These are phyloP conservation scores for Erythrolamprus reginae DNA, from an alignment of 2,113 vertebrate species.

Conservation along the genomic window DNA sequence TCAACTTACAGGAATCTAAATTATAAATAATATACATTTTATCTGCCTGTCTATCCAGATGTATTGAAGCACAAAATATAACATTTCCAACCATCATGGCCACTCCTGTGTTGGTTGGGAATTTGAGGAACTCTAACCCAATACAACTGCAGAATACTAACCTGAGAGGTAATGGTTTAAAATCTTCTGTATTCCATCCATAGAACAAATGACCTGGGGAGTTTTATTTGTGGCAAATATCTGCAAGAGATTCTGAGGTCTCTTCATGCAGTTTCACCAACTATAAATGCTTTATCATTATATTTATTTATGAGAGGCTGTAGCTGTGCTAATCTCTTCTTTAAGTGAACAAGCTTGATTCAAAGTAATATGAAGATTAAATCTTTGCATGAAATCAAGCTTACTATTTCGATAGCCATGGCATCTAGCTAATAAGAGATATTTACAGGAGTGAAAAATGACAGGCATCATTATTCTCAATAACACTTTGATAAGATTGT, in stretches of 20 bases:
- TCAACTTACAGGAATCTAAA: background rate
- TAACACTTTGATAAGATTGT: background rate
- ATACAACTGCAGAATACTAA: background rate
- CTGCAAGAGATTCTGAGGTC: rapidly evolving
- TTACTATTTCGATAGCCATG: background rate
- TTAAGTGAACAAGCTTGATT: background rate
- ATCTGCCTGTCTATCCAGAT: background rate
- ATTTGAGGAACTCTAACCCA: background rate
- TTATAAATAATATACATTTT: background rate
- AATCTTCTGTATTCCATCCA: background rate
- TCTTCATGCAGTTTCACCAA: background rate
- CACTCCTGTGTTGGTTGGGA: background rate
- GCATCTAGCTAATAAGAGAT: background rate
- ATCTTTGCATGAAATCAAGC: background rate
- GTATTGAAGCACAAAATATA: background rate
- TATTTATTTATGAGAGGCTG: background rate
- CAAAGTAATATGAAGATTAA: background rate
- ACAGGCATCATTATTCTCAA: background rate
- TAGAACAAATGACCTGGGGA: background rate
- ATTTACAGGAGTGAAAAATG: background rate
- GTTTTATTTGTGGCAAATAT: background rate
- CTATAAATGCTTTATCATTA: background rate
- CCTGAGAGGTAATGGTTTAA: background rate
- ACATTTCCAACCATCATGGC: background rate
- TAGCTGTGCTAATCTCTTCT: background rate